Percentiles rank a stretch among this genome's conserved stretches.
Evolutionary conservation across 1,140 invertebrate species (phyloP).

Genomic region (Colletes latitarsis): DNA sequence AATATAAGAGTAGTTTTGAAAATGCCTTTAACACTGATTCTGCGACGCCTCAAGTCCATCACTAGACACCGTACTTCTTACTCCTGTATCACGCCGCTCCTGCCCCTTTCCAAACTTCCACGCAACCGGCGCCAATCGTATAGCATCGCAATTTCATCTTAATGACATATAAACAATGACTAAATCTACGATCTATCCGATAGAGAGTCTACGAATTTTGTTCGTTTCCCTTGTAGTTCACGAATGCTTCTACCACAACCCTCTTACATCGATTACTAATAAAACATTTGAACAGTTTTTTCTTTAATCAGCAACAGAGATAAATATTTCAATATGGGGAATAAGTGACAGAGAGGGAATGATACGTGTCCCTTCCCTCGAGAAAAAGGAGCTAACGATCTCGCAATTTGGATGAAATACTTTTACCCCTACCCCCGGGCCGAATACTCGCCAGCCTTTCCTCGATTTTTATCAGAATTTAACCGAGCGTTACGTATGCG

Average conservation of each 20-base stretch:
- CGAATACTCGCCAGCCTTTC: neutral
- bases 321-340: neutral
- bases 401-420: constrained; percentile 5
- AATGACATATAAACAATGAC: constrained; percentile 66
- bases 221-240: neutral
- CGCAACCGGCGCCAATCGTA: constrained; percentile 10
- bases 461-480: neutral
- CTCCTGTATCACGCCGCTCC: constrained; percentile 1
- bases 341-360: no score
- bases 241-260: neutral
- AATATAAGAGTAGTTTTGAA: no score
- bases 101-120: constrained; percentile 34
- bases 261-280: neutral
- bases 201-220: neutral
- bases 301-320: no score
- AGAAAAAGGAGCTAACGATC: neutral
- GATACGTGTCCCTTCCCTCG: no score
- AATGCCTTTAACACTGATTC: neutral
- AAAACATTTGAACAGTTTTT: neutral
- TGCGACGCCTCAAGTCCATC: neutral
- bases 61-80: neutral
- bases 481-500: neutral
- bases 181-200: constrained; percentile 11
- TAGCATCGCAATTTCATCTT: constrained; percentile 69
- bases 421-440: neutral